Conservation (phyloP, 2,797 vertebrate genomes). For the Sebastes baramenuke region DNA sequence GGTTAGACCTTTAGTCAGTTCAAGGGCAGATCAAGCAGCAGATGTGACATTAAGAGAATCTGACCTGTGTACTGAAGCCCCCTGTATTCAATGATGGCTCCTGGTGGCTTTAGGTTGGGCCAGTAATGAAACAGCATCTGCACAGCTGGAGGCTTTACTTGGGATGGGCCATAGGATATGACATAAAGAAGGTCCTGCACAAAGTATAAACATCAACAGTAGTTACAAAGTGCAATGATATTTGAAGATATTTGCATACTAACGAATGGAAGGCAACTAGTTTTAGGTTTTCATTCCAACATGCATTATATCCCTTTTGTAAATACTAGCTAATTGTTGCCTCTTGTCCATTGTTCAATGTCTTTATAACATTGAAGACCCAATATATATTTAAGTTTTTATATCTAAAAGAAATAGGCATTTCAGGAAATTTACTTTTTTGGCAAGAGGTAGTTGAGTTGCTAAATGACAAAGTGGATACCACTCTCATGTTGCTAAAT, state of each 20-base stretch:
- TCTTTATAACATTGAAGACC: not conserved
- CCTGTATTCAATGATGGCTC: slow-evolving; percentile 98
- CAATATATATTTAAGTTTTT: not conserved
- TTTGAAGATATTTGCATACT: not conserved
- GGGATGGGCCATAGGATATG: slow-evolving; percentile 97
- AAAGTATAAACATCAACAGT: slow-evolving; percentile 13
- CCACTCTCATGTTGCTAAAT: not conserved
- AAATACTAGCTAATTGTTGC: not conserved
- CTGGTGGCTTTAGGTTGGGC: slow-evolving; percentile 98
- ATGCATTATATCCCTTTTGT: not conserved
- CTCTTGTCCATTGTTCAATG: not conserved
- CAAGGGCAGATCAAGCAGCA: slow-evolving; percentile 18
- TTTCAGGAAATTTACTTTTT: not conserved
- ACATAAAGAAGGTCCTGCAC: slow-evolving; percentile 96
- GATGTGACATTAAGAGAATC: slow-evolving; percentile 40
- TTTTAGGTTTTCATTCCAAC: not conserved
- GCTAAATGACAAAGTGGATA: not conserved
- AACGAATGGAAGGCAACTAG: not conserved
- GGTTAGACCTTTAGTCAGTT: slow-evolving; percentile 32
- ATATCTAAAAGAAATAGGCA: not conserved
- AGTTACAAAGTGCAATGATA: not conserved
- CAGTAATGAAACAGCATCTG: slow-evolving; percentile 99
- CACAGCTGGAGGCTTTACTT: slow-evolving; percentile 98
- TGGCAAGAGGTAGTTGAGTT: no score
- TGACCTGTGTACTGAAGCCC: slow-evolving; percentile 98